Conservation (phyloP, 2,113 vertebrate genomes). For the Arvicanthis niloticus region DNA sequence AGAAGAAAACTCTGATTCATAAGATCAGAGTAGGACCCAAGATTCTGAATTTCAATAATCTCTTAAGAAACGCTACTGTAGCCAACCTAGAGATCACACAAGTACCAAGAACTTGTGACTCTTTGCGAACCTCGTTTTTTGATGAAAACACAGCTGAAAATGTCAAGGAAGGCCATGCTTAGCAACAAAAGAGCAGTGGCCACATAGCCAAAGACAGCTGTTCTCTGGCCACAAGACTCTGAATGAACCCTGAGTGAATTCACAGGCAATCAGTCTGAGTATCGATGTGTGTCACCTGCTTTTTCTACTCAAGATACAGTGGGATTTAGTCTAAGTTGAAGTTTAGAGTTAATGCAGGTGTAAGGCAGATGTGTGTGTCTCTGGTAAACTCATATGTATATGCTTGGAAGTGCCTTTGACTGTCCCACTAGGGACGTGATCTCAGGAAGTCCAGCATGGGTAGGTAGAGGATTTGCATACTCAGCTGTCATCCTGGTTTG, state of each 20-base stretch:
- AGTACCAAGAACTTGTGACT: neutral
- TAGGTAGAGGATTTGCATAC: neutral
- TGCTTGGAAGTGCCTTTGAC: conserved; percentile 26
- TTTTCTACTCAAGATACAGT: neutral
- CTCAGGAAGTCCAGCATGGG: neutral
- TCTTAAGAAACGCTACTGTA: neutral
- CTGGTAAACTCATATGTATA: neutral
- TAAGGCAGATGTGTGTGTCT: neutral
- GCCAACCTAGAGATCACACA: neutral
- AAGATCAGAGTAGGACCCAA: neutral
- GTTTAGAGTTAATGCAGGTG: neutral
- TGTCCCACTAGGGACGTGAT: neutral
- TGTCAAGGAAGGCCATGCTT: neutral
- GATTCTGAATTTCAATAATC: conserved; percentile 15
- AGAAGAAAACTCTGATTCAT: neutral
- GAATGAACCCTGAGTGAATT: neutral
- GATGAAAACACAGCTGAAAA: conserved; percentile 50
- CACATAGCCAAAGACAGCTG: neutral
- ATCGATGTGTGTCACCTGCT: neutral
- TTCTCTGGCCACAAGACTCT: neutral
- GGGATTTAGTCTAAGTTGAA: conserved; percentile 23
- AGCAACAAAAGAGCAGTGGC: neutral
- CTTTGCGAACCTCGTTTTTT: neutral
- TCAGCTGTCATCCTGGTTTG: conserved; percentile 68
- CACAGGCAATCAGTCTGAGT: neutral